Base-by-base conservation (phyloP, 2,113 vertebrate species). In the Chamaea fasciata region DNA sequence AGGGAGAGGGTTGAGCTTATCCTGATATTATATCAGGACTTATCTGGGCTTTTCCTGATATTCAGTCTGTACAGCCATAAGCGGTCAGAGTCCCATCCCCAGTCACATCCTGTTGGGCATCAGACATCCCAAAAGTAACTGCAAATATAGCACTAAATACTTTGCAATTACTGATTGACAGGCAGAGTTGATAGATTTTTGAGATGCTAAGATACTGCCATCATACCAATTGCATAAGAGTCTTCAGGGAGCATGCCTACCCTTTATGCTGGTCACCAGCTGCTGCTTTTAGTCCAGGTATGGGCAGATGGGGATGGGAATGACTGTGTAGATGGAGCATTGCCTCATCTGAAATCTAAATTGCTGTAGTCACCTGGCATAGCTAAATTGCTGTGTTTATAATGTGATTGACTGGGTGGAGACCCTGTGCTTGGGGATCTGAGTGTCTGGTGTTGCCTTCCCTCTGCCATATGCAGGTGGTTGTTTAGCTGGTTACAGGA, bases 401-500 rank as follows among this genome's bases (percentile, higher is more conserved):
- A 68, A 60, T 63, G 39, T 50, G 67, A 60, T 74, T 92, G 57
- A 31, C n/a, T 64, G 91, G 52, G 73, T 83, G 70, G 87, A 76
- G 64, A 65, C 33, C 59, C 31, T 35, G 82, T 60, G 78, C 71
- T 41, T 20, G 55, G 70, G 55, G 59, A 63, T 44, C 60, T 64
- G 71, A 64, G 31, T 39, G 60, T 9, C 69, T 84, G 67, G 31
- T 18, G 2, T 26, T 87, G 87, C 69, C 73, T 76, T 83, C 64
- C 67, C 59, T 52, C 39, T 78, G 92, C 89, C 88, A 41, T 49
- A 26, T 76, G 65, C 31, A 89, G 67, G 68, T n/a, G 57, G 84
- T 52, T 62, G 60, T 81, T 78, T 62, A 44, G 82, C 69, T 71
- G 90, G n/a, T 64, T 42, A 30, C 31, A 44, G 85, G 60, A 92